phyloP scores from a whole-genome alignment of 2,113 vertebrate species.

The Grantiella picta region DNA sequence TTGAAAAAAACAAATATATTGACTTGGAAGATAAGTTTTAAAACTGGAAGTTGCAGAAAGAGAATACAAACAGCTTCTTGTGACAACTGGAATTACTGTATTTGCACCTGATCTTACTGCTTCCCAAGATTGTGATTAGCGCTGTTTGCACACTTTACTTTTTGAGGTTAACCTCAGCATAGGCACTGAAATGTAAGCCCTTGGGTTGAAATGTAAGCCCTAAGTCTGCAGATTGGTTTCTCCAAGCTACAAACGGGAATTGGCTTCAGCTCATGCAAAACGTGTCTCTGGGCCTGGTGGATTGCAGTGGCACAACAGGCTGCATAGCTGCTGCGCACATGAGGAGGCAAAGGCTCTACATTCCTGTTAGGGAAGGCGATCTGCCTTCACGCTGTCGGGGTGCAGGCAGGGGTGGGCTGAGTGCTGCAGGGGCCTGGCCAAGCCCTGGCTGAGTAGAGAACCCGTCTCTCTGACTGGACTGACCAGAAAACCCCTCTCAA shows the following conservation, averaged over 20 bases:
- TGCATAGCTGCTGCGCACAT: fast-evolving
- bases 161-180: background rate
- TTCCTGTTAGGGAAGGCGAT: background rate
- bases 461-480: too few relatives aligned
- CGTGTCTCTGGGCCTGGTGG: background rate
- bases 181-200: background rate
- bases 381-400: background rate
- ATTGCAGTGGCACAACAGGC: background rate
- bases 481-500: too few relatives aligned
- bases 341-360: background rate
- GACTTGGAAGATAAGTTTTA: background rate
- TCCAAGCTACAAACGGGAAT: background rate
- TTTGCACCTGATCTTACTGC: background rate
- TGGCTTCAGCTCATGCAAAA: background rate
- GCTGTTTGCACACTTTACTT: background rate
- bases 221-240: background rate
- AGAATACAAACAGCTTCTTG: background rate
- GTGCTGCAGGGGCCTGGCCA: background rate
- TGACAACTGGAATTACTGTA: background rate
- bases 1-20: background rate
- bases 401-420: background rate
- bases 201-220: background rate
- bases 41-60: background rate
- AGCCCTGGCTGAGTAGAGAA: too few relatives aligned
- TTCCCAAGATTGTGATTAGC: background rate